Base-by-base conservation (phyloP, 2,888 invertebrate genomes). In the Rhingia rostrata region DNA sequence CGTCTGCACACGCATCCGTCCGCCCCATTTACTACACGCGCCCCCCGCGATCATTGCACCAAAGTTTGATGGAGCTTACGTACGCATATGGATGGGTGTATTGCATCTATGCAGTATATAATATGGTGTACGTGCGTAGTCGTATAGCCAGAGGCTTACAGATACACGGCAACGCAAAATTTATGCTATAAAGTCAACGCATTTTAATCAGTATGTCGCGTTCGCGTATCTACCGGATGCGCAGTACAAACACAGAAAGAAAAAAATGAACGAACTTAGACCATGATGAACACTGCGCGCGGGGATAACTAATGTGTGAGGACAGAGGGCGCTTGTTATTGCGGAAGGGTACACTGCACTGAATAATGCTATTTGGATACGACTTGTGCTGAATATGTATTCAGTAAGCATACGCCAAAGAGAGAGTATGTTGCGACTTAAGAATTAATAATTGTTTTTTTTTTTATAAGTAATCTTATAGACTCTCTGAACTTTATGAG, bases 181-280 rank as follows among this genome's bases (percentile, higher is more conserved):
- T 85, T 86, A 82, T 86, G 87, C 86, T 87, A 87, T 72, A 86
- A 88, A 88, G 87, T 88, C 88, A 87, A 88, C 88, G 89, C 90
- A 90, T 90, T 90, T 90, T 90, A 90, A 90, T 90, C 90, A 90
- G 90, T 89, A 89, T 90, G 90, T 90, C 90, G 90, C 90, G 89
- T 90, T 90, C 90, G 90, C 90, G 89, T 90, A 90, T 90, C 90
- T 90, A 90, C 90, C 90, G 90, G 90, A 90, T 90, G 90, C 90
- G 83, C 69, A 77, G 60, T 74, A 14, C 22, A 58, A 66, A 78
- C 63, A 43, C 66, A 81, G 66, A 72, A 30, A 79, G 47, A 51
- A 69, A 60, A 39, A 10, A 22, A 22, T 22, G 1, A 22, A 22
- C 22, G 22, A 74, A 49, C 53, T 9, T 10, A 51, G 53, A 12